Conservation (phyloP, 1,140 invertebrate species). For the Gonatopus flavifemur region DNA sequence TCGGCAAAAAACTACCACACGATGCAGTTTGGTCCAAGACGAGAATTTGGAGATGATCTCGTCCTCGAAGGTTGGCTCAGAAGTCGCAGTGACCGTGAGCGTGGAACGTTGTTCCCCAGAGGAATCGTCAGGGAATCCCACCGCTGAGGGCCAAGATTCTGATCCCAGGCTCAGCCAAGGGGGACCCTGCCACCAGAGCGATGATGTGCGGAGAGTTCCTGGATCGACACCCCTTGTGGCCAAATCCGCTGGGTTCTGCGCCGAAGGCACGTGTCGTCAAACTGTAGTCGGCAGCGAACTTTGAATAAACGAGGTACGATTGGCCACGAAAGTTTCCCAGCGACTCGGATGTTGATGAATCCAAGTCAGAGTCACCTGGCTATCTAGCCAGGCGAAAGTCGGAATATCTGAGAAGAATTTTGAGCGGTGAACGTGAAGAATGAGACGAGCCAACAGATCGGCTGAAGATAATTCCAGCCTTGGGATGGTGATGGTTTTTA, state of each 20-base stretch:
- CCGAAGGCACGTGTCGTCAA: background rate
- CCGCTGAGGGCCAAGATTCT: background rate
- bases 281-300: background rate
- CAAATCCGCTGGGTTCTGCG: too few relatives aligned
- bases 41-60: background rate
- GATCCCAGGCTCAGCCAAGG: background rate
- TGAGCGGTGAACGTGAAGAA: background rate
- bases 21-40: background rate
- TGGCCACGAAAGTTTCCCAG: too few relatives aligned
- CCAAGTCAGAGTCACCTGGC: background rate
- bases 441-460: background rate
- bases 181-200: background rate
- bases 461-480: background rate
- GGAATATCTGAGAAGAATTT: background rate
- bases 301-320: too few relatives aligned
- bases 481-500: background rate
- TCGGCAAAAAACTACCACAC: background rate
- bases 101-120: background rate
- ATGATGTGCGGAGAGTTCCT: background rate
- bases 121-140: too few relatives aligned
- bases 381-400: too few relatives aligned
- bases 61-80: background rate
- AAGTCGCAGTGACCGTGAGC: background rate
- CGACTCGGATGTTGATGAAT: background rate
- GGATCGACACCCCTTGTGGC: background rate